These are phyloP conservation scores for Rhincodon typus DNA, from an alignment of 2,797 vertebrate species.

Conservation along the genomic window DNA sequence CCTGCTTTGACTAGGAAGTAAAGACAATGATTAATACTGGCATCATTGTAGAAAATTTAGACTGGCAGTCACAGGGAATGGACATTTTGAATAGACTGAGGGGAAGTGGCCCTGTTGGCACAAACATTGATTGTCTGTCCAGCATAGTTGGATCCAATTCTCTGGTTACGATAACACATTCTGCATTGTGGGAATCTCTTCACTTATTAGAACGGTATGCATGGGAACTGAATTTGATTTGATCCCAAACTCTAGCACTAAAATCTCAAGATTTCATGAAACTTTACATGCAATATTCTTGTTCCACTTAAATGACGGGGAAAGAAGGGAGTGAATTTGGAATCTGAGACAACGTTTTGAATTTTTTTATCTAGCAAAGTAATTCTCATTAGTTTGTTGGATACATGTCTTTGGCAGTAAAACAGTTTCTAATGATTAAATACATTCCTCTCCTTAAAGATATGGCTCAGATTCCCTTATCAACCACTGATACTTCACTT, in stretches of 20 bases:
- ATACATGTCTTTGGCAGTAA: not conserved
- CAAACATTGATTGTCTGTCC: slow-evolving; percentile 42
- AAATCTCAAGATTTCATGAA: not conserved
- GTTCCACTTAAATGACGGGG: not conserved
- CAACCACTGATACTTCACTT: not conserved
- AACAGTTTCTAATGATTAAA: not conserved
- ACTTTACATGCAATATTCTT: not conserved
- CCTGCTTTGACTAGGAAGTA: not conserved
- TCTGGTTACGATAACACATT: slow-evolving; percentile 47
- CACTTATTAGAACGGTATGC: slow-evolving; percentile 44
- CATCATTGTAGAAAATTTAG: not conserved
- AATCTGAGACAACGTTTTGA: not conserved
- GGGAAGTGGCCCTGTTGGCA: not conserved
- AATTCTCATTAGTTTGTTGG: not conserved
- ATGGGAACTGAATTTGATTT: slow-evolving; percentile 25
- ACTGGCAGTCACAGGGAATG: slow-evolving; percentile 21
- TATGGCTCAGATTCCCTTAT: not conserved
- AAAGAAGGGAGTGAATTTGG: not conserved
- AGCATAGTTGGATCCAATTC: slow-evolving; percentile 52
- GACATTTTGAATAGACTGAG: slow-evolving; percentile 28
- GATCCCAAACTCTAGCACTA: not conserved
- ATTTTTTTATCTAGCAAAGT: not conserved
- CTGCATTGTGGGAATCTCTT: slow-evolving; percentile 47
- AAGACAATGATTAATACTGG: slow-evolving; percentile 15
- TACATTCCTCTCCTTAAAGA: not conserved